A percentile compares a stretch with the other conserved stretches of the same genome.
These are phyloP conservation scores for Hirtodrosophila confusa DNA, from an alignment of 2,888 invertebrate species.

Conservation along the genomic window DNA sequence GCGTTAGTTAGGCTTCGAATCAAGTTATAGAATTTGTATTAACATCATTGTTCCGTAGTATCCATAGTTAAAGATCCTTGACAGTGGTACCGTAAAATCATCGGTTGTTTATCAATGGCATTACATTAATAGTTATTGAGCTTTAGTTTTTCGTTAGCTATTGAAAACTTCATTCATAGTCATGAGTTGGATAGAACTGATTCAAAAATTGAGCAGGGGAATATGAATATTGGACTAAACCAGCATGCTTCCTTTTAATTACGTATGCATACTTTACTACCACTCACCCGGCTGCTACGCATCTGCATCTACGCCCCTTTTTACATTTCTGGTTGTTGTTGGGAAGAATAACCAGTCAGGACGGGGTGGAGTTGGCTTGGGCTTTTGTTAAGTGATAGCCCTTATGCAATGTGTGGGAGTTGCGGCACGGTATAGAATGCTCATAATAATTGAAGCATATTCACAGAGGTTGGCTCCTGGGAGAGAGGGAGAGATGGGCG, in stretches of 20 bases:
- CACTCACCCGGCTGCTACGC: conserved; percentile 28
- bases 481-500: conserved; percentile 18
- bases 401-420: conserved; percentile 35
- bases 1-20: too few species aligned
- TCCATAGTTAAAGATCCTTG: too few species aligned
- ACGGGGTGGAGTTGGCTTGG: conserved; percentile 23
- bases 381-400: conserved; percentile 53
- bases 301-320: conserved; percentile 12
- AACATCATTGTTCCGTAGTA: too few species aligned
- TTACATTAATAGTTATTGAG: too few species aligned
- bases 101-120: too few species aligned
- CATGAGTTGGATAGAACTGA: not conserved
- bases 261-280: conserved; percentile 53
- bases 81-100: too few species aligned
- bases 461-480: conserved; percentile 47
- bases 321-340: not conserved
- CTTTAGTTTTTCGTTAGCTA: too few species aligned
- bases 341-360: conserved; percentile 22
- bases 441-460: conserved; percentile 78
- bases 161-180: too few species aligned
- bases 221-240: conserved; percentile 10
- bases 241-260: conserved; percentile 71
- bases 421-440: conserved; percentile 38
- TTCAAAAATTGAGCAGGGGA: not conserved
- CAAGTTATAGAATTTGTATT: too few species aligned